These are phyloP conservation scores for Philereme transversata DNA, from an alignment of 2,888 invertebrate species.

Conservation along the genomic window DNA sequence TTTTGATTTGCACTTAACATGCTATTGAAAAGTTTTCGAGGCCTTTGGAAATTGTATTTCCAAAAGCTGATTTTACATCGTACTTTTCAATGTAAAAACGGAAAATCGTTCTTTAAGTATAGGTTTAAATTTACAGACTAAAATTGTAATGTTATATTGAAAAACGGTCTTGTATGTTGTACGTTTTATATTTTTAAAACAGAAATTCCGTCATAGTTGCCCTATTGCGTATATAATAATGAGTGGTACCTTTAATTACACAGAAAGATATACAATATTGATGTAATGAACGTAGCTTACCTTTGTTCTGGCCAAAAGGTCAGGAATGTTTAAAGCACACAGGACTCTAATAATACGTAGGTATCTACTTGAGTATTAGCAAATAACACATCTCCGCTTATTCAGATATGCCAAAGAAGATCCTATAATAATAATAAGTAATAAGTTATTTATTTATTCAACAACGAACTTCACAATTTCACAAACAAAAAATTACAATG, in stretches of 20 bases:
- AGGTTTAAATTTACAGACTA: no score
- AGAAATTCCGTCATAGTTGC: no score
- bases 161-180: no score
- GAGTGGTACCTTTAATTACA: neutral
- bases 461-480: no score
- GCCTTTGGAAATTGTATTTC: slow-evolving; percentile 1
- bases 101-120: no score
- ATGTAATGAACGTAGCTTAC: slow-evolving; percentile 19
- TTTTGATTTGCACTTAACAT: slow-evolving; percentile 24
- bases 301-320: slow-evolving; percentile 26
- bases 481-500: no score
- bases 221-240: neutral
- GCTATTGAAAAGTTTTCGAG: slow-evolving; percentile 7
- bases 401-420: neutral
- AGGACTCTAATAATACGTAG: neutral
- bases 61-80: no score
- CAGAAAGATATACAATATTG: slow-evolving; percentile 8
- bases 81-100: no score
- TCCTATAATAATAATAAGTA: no score
- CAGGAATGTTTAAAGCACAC: slow-evolving; percentile 12
- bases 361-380: neutral
- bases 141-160: no score
- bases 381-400: neutral
- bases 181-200: no score
- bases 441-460: no score